Evolutionary conservation across 2,113 vertebrate species (phyloP).

Genomic region (Cavia aperea): DNA sequence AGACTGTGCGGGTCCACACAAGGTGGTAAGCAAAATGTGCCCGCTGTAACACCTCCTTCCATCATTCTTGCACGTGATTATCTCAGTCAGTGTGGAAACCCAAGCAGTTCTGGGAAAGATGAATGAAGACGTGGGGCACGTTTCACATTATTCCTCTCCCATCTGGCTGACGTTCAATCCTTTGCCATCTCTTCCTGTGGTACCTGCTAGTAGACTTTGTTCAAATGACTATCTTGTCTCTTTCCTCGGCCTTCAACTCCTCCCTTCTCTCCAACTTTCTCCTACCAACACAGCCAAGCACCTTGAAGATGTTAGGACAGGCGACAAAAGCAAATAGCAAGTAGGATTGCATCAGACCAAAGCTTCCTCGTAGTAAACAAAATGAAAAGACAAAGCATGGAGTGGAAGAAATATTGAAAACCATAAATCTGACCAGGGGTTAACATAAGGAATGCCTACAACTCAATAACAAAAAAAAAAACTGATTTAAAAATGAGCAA

Average conservation of each 20-base stretch:
- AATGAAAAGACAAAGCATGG: neutral
- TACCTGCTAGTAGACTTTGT: neutral
- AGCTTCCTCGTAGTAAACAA: neutral
- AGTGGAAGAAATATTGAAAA: neutral
- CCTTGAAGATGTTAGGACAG: neutral
- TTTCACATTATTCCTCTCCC: neutral
- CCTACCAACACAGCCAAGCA: neutral
- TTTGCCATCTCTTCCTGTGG: neutral
- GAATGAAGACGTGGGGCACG: neutral
- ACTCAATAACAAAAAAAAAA: neutral
- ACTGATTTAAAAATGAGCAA: too few relatives aligned
- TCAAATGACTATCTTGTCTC: neutral
- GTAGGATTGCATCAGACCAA: neutral
- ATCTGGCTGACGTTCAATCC: too few relatives aligned
- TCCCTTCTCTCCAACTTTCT: neutral
- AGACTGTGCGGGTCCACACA: accelerated
- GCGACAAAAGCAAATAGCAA: neutral
- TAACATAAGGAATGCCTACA: neutral
- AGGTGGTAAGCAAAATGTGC: neutral
- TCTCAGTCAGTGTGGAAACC: neutral
- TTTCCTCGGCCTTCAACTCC: neutral
- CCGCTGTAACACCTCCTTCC: neutral
- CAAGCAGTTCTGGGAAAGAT: neutral
- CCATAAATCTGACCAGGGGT: neutral
- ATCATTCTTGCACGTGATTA: neutral